Conservation (phyloP, 1,140 invertebrate genomes). For the Heliconius himera region DNA sequence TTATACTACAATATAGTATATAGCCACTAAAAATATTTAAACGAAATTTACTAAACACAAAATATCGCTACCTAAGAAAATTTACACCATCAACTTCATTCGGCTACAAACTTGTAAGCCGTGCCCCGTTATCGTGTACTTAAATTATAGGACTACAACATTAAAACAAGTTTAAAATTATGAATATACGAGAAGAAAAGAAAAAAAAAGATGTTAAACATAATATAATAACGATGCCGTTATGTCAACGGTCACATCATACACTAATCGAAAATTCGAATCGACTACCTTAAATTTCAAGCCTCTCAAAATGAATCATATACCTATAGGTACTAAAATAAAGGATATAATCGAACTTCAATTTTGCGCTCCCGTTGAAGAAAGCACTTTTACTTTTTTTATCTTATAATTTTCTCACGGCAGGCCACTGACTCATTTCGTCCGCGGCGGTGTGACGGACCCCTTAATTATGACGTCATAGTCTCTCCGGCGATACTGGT, state of each 20-base stretch:
- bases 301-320: constrained; percentile 68
- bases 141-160: constrained; percentile 12
- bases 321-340: constrained; percentile 50
- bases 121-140: background rate
- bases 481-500: constrained; percentile 40
- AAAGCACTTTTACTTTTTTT: constrained; percentile 76
- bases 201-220: constrained; percentile 14
- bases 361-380: constrained; percentile 69
- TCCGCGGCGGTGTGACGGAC: constrained; percentile 48
- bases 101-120: background rate
- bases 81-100: constrained; percentile 1
- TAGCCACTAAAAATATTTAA: background rate
- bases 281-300: constrained; percentile 71
- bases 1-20: background rate
- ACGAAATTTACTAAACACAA: background rate
- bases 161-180: constrained; percentile 23
- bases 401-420: constrained; percentile 63
- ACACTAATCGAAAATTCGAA: constrained; percentile 72
- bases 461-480: constrained; percentile 75
- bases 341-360: constrained; percentile 64
- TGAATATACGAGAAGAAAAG: background rate
- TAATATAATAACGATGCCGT: constrained; percentile 31
- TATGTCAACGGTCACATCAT: constrained; percentile 61
- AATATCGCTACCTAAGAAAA: background rate
- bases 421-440: constrained; percentile 58